Conservation (phyloP, 1,140 invertebrate species). For the Meloidogyne chitwoodi region DNA sequence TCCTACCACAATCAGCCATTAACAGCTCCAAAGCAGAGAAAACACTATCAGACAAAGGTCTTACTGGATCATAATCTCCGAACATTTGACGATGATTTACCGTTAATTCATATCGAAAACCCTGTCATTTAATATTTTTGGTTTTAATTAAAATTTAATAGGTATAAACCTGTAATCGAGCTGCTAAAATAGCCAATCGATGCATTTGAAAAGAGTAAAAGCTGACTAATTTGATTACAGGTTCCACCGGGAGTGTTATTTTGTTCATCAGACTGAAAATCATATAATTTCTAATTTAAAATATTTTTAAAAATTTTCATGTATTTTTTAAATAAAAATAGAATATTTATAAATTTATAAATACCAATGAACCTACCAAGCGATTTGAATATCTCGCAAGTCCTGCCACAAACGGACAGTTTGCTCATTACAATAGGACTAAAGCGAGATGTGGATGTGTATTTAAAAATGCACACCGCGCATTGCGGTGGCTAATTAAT, state of each 20-base stretch:
- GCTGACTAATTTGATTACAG: slow-evolving; percentile 45
- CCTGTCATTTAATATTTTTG: slow-evolving; percentile 27
- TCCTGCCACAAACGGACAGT: slow-evolving; percentile 44
- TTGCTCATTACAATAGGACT: slow-evolving; percentile 55
- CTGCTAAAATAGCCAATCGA: slow-evolving; percentile 51
- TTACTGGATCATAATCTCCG: slow-evolving; percentile 51
- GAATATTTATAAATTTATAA: not conserved
- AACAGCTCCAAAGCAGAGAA: slow-evolving; percentile 56
- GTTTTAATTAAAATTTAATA: not conserved
- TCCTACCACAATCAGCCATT: slow-evolving; percentile 41
- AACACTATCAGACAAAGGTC: slow-evolving; percentile 50
- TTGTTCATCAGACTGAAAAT: slow-evolving; percentile 46
- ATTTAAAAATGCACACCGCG: not conserved
- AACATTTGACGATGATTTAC: slow-evolving; percentile 48
- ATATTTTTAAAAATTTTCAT: no score
- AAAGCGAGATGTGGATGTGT: slow-evolving; percentile 28
- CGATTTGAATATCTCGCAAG: slow-evolving; percentile 51
- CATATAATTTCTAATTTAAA: not conserved
- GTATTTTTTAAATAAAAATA: no score
- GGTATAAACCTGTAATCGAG: slow-evolving; percentile 44
- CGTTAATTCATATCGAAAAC: slow-evolving; percentile 52
- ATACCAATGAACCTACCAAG: slow-evolving; percentile 15
- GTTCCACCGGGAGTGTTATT: slow-evolving; percentile 38
- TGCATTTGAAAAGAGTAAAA: slow-evolving; percentile 59
- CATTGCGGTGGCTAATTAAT: slow-evolving; percentile 12